Base-by-base conservation (phyloP, 1,140 invertebrate species). In the Hylaeus volcanicus region DNA sequence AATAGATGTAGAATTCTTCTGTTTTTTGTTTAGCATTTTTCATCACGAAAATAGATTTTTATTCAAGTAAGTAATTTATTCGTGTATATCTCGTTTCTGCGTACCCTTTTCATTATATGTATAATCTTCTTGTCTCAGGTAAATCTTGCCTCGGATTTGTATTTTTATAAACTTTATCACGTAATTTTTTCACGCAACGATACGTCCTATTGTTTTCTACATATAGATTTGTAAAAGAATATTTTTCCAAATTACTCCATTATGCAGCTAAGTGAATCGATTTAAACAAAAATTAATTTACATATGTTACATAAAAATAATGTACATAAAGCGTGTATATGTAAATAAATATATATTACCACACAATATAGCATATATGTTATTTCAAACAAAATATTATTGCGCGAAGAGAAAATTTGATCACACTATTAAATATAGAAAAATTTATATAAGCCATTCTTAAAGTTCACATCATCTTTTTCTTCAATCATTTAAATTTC, bases 321-420 rank as follows among this genome's bases (percentile, higher is more conserved):
- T 79, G 77, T 79, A 73, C 60, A 79, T 73, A 73, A 79, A 65
- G 37, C 60, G 60, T 73, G 60, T 79, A 79, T 73, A 73, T 79
- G 76, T 79, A 79, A 73, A 79, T 79, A 79, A 79, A 79, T 79
- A 73, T 73, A 79, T 72, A 64, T 73, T 70, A 70, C 60, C 56
- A 77, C 9, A 74, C 26, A 68, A 64, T 48, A 66, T 66, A 78
- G 39, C 37, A 64, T 72, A 64, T 72, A 72, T 64, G 45, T 12
- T 71, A 79, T 58, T 72, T 63, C 43, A 72, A 55, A 79, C 55
- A 45, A 72, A 79, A 78, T 71, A 48, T 71, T 71, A 63, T 12
- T 61, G 56, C 12, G 8, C 64, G 72, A n/a, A 53, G 26, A 68
- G n/a, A 61, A 41, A 71, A 45, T 78, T 63, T 26, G 26, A 26